Base-by-base conservation (phyloP, 2,797 vertebrate species). In the Podargus strigoides region DNA sequence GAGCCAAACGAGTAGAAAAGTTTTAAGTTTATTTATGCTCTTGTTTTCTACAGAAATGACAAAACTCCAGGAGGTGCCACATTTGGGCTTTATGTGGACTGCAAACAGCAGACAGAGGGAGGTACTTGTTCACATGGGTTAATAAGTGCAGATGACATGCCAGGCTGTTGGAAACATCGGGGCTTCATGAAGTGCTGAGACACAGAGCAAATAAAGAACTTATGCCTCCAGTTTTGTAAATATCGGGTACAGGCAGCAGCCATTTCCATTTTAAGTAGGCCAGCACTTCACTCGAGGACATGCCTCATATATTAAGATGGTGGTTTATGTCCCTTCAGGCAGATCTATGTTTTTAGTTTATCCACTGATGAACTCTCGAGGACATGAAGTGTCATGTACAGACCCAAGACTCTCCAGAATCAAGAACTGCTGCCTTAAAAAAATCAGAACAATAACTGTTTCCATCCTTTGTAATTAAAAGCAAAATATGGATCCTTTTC, bases 231-330 rank as follows among this genome's bases (percentile, higher is more conserved):
- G 93, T 94, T 96, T 87, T 13, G 8, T 87, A 95, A 93, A 90
- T 83, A 78, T 18, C 6, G 17, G 30, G 44, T 89, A 76, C 7
- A 90, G 80, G 62, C 92, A 95, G 91, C 89, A 97, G 87, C 49
- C 47, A 88, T 91, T 93, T 95, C 90, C 92, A 95, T 94, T 92
- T 96, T 70, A 95, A 96, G 93, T 49, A 93, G 79, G 81, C 78
- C 93, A 94, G 68, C 88, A 94, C 83, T 89, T 94, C 90, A 95
- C 64, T 78, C 64, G 53, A 78, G 90, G 89, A 91, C 72, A 91
- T 69, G 86, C 32, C 64, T 95, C 77, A 92, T 96, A 64, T 76
- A 97, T 94, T 95, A 94, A 85, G n/a, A 87, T 56, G 42, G 64
- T 1, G 0, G 87, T 90, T 96, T 96, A 91, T 30, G 50, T 66